Conservation (phyloP, 35 echinoderm and acorn worm genomes). For the Lytechinus pictus region DNA sequence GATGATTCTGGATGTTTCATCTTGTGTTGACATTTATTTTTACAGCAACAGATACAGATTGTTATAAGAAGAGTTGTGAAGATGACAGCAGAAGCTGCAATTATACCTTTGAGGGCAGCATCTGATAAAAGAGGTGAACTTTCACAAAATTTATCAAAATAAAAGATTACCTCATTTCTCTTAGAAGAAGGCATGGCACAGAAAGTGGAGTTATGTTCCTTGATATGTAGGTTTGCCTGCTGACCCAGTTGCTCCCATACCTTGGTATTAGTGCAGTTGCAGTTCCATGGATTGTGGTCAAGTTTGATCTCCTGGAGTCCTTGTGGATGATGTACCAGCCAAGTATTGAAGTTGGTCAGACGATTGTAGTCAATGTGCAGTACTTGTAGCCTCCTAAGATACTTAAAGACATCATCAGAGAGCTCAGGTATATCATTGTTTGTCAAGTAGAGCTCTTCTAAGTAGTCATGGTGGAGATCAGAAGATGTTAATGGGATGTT, state of each 20-base stretch:
- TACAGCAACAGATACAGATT: not conserved
- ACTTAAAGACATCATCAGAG: constrained; percentile 14
- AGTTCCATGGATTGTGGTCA: not conserved
- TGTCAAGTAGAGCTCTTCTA: constrained; percentile 49
- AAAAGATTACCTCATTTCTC: not conserved
- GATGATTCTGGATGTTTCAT: no score
- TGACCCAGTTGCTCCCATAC: not conserved
- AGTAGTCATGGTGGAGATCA: constrained; percentile 21
- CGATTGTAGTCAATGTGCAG: constrained; percentile 42
- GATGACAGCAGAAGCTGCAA: not conserved
- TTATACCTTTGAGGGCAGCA: not conserved
- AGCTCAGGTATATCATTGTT: constrained; percentile 51
- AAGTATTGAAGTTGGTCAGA: constrained; percentile 37
- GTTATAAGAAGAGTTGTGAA: not conserved
- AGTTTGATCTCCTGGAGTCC: constrained; percentile 1
- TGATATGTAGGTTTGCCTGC: not conserved
- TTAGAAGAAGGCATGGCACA: not conserved
- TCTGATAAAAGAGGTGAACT: not conserved
- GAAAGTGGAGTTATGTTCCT: not conserved
- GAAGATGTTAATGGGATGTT: not conserved
- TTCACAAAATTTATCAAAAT: not conserved
- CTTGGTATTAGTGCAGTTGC: not conserved
- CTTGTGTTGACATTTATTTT: not conserved
- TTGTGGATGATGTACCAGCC: constrained; percentile 27
- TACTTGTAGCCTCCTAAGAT: constrained; percentile 7